Evolutionary conservation across 2,888 invertebrate genomes (phyloP), one percentile per base, ranked within the genome.

Genomic region (Quadroppia sp.): DNA sequence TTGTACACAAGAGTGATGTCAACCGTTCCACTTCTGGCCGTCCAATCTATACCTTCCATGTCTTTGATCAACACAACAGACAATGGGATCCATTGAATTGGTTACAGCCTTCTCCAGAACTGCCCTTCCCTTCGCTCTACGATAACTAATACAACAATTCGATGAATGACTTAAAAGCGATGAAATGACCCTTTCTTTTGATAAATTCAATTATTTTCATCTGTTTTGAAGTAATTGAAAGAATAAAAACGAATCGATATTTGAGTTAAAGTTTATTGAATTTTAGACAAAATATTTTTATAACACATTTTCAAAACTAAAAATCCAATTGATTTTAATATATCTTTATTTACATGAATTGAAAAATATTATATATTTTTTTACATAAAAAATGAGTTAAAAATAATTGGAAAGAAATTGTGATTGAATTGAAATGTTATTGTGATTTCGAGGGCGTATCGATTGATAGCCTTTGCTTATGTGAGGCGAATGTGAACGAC

Each of bases 31-130:
- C 86, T 1, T 86, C 87, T 77, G 89, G 93, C n/a, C 87, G 98
- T 42, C 92, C 94, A 80, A 94, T 92, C 0, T 99, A 98, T 83
- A 95, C 96, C 7, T 96, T 97, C 83, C 98, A 99, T 82, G 87
- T 95, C 0, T 86, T 92, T 74, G 98, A 99, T 82, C 88, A 87
- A 77, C 84, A 88, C 23, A 84, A 88, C 75, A 89, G 90, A 40
- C 84, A 86, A 73, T 98, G 90, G 83, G 88, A 91, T 0, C 82
- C 87, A 56, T 87, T 90, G 9, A 97, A 96, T 81, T 97, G 96
- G 76, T 48, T 77, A 11, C 76, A 77, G 32, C 76, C 77, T 17
- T 75, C 75, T 28, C 30, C 53, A 23, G 69, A 72, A 42, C 25
- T 72, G 25, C 67, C 75, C 11, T 77, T 77, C 45, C 74, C 74